Percentiles rank a stretch among this genome's conserved stretches.
Conservation (phyloP, 2,888 invertebrate species). For the Zaprionus obscuricornis region DNA sequence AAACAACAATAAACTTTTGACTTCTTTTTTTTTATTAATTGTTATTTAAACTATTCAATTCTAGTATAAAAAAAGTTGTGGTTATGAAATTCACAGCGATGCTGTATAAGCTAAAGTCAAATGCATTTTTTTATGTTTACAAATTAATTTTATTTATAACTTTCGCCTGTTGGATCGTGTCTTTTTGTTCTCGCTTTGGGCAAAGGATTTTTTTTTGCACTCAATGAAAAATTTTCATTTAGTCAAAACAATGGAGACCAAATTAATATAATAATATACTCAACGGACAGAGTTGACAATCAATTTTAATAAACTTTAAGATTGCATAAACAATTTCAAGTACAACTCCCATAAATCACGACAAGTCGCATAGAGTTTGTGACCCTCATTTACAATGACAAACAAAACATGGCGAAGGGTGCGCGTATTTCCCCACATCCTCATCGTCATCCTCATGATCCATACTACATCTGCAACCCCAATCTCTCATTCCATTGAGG, state of each 20-base stretch:
- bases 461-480: neutral
- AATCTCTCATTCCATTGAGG: neutral
- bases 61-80: no score
- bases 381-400: constrained; percentile 64
- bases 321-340: constrained; percentile 27
- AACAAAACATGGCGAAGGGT: constrained; percentile 26
- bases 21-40: no score
- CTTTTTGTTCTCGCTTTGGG: constrained; percentile 22
- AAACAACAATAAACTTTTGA: no score
- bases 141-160: constrained; percentile 34
- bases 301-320: constrained; percentile 52
- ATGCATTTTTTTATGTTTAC: constrained; percentile 17
- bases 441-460: no score
- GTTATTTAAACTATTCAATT: no score
- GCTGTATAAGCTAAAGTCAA: no score
- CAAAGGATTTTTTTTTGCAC: neutral
- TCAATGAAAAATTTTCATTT: constrained; percentile 37
- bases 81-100: no score
- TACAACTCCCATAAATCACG: constrained; percentile 54
- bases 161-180: constrained; percentile 32
- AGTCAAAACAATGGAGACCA: constrained; percentile 19
- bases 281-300: constrained; percentile 34
- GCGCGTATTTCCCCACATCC: neutral
- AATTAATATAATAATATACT: constrained; percentile 38
- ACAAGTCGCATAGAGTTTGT: constrained; percentile 26